These are phyloP conservation scores for Diachrysia chrysitis DNA, from an alignment of 2,888 invertebrate species.

Conservation along the genomic window DNA sequence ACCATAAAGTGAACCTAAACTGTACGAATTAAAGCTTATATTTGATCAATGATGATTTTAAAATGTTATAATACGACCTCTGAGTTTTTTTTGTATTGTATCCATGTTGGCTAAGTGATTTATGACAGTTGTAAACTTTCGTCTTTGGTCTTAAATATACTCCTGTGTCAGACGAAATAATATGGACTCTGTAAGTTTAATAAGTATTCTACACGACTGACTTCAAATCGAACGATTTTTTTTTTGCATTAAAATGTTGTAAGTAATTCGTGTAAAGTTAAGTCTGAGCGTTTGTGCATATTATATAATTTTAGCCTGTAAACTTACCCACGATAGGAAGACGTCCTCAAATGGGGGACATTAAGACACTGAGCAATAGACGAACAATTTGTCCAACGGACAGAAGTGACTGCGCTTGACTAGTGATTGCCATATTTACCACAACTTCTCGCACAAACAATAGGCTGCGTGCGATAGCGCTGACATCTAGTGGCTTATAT, in stretches of 20 bases:
- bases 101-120: slow-evolving; percentile 42
- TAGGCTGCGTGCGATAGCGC: not conserved
- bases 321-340: not conserved
- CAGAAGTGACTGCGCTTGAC: not conserved
- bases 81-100: not conserved
- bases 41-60: not conserved
- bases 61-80: not conserved
- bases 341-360: not conserved
- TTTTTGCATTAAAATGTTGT: not conserved
- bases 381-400: not conserved
- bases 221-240: not conserved
- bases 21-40: not conserved
- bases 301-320: not conserved
- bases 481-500: not conserved
- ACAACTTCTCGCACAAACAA: no score
- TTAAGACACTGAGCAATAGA: not conserved
- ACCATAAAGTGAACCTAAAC: not conserved
- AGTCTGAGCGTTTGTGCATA: not conserved
- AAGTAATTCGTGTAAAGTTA: not conserved
- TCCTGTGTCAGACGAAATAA: slow-evolving; percentile 37
- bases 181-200: slow-evolving; percentile 34
- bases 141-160: slow-evolving; percentile 53
- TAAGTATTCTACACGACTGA: slow-evolving; percentile 5
- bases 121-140: slow-evolving; percentile 39
- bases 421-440: no score